Evolutionary conservation across 2,113 vertebrate species (phyloP), one percentile per base, ranked within the genome.

Genomic region (Aptenodytes patagonicus): DNA sequence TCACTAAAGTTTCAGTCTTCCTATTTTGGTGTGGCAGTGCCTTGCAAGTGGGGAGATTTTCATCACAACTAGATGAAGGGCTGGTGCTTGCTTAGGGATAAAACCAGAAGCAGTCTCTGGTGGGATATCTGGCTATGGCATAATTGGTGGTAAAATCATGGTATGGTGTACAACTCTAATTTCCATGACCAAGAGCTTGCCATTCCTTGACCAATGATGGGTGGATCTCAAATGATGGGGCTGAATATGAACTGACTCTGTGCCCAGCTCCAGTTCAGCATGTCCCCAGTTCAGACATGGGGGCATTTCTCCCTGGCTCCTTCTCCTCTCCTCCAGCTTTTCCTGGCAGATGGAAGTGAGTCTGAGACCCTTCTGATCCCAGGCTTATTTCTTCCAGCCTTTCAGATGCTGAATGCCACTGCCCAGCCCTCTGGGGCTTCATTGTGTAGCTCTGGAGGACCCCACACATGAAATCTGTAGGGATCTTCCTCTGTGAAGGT

Each of bases 141-240:
- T 13, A 57, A 54, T 34, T 40, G 18, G 57, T 40, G 44, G 6
- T 32, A 26, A 57, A 66, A 34, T 13, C 9, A 12, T 7, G 34
- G 1, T 1, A 0, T 7, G 20, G 13, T 31, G 11, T 34, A 9
- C 21, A 29, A 9, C 2, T 28, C 24, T 19, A 3, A 40, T 54
- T 75, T 75, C n/a, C n/a, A 13, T 17, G 6, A 52, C 29, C 38
- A 26, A 46, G 46, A 40, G 2, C 25, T 77, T 87, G 12, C 14
- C 24, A 19, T 52, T 87, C 40, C 70, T 78, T 44, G 26, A 32
- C 15, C 85, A 55, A 26, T 2, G 10, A 51, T 51, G 70, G 8
- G 7, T 58, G 13, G 36, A 40, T 14, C 42, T 86, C 28, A 36
- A 54, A 62, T 26, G 31, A 22, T 20, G 31, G 20, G 18, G 2